Evolutionary conservation across 2,113 vertebrate species (phyloP).

Genomic region (Psilopsiagon aurifrons): DNA sequence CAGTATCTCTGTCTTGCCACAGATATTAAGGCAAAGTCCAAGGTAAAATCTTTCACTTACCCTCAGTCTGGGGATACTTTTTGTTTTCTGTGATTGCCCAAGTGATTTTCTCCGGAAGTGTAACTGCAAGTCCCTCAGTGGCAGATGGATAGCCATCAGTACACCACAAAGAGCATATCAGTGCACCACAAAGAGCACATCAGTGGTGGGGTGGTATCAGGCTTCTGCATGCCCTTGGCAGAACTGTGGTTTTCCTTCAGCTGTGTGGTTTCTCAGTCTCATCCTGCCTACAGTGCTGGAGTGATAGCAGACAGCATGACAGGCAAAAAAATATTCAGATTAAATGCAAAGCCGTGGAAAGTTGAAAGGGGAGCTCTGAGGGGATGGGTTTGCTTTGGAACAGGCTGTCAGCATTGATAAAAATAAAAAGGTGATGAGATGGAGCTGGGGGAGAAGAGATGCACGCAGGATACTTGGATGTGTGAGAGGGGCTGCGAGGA

Average conservation of each 20-base stretch:
- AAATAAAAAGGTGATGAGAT: not conserved
- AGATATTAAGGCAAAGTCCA: not conserved
- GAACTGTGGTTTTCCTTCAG: not conserved
- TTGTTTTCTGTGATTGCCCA: not conserved
- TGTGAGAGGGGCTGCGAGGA: not conserved
- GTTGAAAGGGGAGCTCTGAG: not conserved
- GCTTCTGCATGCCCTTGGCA: not conserved
- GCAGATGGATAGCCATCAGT: not conserved
- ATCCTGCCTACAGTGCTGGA: not conserved
- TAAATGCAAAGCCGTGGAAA: not conserved
- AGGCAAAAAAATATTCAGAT: not conserved
- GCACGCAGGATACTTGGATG: not conserved
- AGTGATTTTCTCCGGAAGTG: not conserved
- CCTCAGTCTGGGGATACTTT: not conserved
- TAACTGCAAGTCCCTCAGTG: not conserved
- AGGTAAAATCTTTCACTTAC: not conserved
- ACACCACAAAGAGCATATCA: not conserved
- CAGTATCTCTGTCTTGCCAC: not conserved
- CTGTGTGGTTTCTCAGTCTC: not conserved
- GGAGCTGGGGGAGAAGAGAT: not conserved
- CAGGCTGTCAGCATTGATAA: not conserved
- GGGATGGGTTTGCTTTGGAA: not conserved
- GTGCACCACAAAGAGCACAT: not conserved
- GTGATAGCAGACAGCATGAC: not conserved
- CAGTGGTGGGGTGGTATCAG: not conserved